These are phyloP conservation scores for Meteorus cinctellus DNA, from an alignment of 2,888 invertebrate species.

Conservation along the genomic window DNA sequence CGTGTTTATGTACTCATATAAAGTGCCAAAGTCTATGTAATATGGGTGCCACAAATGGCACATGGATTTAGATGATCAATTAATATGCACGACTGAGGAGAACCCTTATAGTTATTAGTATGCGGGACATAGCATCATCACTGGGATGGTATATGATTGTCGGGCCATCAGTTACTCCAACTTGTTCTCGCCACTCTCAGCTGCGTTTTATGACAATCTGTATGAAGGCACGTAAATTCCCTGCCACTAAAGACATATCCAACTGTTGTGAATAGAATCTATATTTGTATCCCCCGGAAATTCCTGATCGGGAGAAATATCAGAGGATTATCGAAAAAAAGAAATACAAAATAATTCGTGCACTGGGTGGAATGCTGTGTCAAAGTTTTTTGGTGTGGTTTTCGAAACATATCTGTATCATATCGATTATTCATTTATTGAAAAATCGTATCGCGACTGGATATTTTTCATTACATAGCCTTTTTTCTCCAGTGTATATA, in stretches of 20 bases:
- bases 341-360: not conserved
- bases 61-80: constrained; percentile 50
- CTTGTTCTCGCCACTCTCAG: not conserved
- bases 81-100: constrained; percentile 65
- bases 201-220: not conserved
- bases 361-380: not conserved
- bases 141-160: constrained; percentile 66
- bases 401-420: too few relatives aligned
- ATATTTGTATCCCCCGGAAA: not conserved
- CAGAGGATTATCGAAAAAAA: not conserved
- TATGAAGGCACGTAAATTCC: not conserved
- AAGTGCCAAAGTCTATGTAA: constrained; percentile 34
- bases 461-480: too few relatives aligned
- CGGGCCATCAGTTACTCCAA: constrained; percentile 49
- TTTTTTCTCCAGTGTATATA: too few relatives aligned
- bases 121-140: constrained; percentile 64
- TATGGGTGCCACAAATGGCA: not conserved
- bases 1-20: not conserved
- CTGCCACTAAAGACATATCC: not conserved
- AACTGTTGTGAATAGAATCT: not conserved
- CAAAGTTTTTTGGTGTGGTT: too few relatives aligned
- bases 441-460: too few relatives aligned
- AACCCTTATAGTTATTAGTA: constrained; percentile 57
- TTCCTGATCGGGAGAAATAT: not conserved
- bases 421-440: too few relatives aligned